Conservation (phyloP, 1,140 invertebrate species). For the Thalassaphorura encarpata region DNA sequence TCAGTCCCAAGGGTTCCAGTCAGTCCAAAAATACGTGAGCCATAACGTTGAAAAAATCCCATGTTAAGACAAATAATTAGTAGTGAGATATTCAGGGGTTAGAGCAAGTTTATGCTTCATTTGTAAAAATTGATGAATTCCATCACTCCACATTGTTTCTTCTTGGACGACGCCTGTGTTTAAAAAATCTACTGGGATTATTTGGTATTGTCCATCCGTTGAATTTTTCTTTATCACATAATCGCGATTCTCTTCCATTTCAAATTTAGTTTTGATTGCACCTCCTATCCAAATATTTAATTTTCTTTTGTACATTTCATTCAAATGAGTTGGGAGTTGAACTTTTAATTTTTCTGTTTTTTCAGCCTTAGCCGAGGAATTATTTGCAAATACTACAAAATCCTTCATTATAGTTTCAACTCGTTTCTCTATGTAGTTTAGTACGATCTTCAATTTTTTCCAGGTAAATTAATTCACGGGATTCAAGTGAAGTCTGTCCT, state of each 20-base stretch:
- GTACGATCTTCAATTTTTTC: no score
- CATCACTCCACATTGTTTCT: constrained; percentile 11
- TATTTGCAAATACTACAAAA: no score
- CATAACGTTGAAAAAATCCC: constrained; percentile 5
- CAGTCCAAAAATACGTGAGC: constrained; percentile 34
- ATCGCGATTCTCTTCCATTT: neutral
- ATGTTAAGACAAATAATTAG: constrained; percentile 16
- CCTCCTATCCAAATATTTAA: neutral
- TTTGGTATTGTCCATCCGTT: neutral
- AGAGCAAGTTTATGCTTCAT: constrained; percentile 11
- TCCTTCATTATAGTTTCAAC: no score
- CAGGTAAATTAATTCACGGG: no score
- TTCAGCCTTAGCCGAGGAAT: no score
- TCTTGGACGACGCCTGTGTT: constrained; percentile 13
- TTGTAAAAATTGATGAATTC: constrained; percentile 19
- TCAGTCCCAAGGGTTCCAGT: constrained; percentile 37
- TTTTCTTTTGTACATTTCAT: neutral
- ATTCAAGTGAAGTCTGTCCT: no score
- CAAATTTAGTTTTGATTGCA: neutral
- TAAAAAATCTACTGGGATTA: constrained; percentile 14
- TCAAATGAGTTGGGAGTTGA: neutral
- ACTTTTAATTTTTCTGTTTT: no score
- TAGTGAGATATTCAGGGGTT: constrained; percentile 8
- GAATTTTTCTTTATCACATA: neutral
- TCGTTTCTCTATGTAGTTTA: no score